A percentile compares a stretch with the other conserved stretches of the same genome.
These are phyloP conservation scores for Dione juno DNA, from an alignment of 2,888 invertebrate genomes.

Conservation along the genomic window DNA sequence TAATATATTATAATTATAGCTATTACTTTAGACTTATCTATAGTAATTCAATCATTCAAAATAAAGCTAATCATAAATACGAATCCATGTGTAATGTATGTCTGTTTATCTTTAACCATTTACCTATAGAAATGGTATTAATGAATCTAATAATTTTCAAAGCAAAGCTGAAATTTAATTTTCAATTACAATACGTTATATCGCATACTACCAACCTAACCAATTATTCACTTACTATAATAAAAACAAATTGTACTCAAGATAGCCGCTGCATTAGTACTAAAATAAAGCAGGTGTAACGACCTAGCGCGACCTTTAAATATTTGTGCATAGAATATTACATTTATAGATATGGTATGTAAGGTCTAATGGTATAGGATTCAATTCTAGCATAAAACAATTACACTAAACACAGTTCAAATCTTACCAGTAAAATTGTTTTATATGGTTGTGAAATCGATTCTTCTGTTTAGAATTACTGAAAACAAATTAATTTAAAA, in stretches of 20 bases:
- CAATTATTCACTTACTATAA: conserved; percentile 42
- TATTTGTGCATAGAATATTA: conserved; percentile 10
- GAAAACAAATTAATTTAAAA: background rate
- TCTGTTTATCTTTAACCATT: background rate
- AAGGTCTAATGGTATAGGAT: background rate
- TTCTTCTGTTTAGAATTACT: background rate
- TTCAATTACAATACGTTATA: background rate
- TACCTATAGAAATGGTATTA: background rate
- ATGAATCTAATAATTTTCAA: background rate
- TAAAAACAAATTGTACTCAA: conserved; percentile 28
- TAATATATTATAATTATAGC: background rate
- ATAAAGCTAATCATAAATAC: background rate
- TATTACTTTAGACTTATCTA: background rate
- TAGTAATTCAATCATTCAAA: background rate
- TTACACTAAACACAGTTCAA: background rate
- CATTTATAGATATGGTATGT: background rate
- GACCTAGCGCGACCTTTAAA: conserved; percentile 32
- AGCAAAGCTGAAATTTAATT: background rate
- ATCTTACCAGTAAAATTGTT: conserved; percentile 4
- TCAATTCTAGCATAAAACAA: background rate
- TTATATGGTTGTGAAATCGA: background rate
- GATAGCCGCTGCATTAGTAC: conserved; percentile 15
- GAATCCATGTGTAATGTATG: background rate
- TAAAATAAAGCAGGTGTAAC: conserved; percentile 39
- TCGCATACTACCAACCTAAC: conserved; percentile 41